phyloP scores from a whole-genome alignment of 2,888 invertebrate genomes.

The Euphydryas editha region DNA sequence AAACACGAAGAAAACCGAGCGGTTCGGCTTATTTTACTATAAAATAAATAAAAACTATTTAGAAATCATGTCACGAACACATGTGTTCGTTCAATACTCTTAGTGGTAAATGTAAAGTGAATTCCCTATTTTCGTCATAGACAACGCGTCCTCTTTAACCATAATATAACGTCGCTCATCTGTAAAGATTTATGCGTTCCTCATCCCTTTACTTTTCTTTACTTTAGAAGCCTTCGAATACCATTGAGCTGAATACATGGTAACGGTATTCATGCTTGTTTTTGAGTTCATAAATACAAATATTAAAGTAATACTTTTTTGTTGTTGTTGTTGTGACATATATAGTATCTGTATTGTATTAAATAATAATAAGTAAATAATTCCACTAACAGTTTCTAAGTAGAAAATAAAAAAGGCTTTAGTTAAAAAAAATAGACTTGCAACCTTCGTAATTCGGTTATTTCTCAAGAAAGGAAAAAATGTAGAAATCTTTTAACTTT shows the following conservation, averaged over 20 bases:
- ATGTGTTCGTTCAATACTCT: not conserved
- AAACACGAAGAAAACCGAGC: no score
- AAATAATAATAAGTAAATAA: no score
- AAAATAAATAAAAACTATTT: not conserved
- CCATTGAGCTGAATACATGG: conserved; percentile 24
- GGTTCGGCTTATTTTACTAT: no score
- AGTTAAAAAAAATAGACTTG: no score
- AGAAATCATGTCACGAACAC: not conserved
- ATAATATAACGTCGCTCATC: conserved; percentile 48
- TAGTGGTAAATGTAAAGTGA: conserved; percentile 1
- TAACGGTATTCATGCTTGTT: conserved; percentile 18
- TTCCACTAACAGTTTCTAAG: no score
- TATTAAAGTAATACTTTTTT: not conserved
- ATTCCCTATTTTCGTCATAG: conserved; percentile 14
- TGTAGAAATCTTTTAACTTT: no score
- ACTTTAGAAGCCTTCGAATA: conserved; percentile 34
- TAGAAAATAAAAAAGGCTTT: no score
- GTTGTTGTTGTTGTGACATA: no score
- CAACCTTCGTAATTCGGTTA: no score
- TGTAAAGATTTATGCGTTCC: conserved; percentile 64
- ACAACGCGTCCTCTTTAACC: conserved; percentile 19
- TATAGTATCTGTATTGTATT: no score
- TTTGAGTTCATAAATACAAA: not conserved
- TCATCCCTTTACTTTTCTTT: conserved; percentile 46
- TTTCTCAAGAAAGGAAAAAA: no score